Evolutionary conservation across 2,888 invertebrate species (phyloP).

Genomic region (Yponomeuta evonymella): DNA sequence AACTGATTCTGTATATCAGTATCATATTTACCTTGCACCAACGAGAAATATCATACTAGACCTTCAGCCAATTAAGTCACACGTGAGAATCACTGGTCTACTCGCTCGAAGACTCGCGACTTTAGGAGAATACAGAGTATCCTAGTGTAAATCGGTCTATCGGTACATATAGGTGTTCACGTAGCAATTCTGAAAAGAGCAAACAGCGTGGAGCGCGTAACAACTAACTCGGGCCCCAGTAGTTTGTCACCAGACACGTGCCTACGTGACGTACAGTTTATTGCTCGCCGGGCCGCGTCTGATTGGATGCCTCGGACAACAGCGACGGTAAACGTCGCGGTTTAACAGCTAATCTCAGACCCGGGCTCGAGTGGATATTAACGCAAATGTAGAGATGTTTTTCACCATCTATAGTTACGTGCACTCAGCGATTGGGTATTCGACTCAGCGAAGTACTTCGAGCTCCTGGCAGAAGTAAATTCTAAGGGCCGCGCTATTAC

Average conservation of each 20-base stretch:
- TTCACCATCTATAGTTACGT: not conserved
- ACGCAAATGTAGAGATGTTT: not conserved
- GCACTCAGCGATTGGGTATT: too few relatives aligned
- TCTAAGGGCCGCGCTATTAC: too few relatives aligned
- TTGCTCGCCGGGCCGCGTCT: slow-evolving; percentile 45
- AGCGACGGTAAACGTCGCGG: slow-evolving; percentile 5
- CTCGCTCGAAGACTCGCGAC: not conserved
- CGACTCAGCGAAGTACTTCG: too few relatives aligned
- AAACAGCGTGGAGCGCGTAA: slow-evolving; percentile 7
- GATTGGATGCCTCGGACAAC: slow-evolving; percentile 46
- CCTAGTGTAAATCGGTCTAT: not conserved
- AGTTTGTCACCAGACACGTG: slow-evolving; percentile 49
- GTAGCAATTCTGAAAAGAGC: not conserved
- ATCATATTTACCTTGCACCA: too few relatives aligned
- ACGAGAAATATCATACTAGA: not conserved
- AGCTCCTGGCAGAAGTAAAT: too few relatives aligned
- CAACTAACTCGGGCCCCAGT: slow-evolving; percentile 29
- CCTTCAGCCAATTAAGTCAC: not conserved
- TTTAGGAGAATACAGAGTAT: not conserved
- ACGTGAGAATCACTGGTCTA: not conserved
- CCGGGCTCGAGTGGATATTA: slow-evolving; percentile 5
- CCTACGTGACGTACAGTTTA: slow-evolving; percentile 58
- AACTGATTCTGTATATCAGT: too few relatives aligned
- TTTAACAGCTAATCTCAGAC: slow-evolving; percentile 11
- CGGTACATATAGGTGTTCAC: slow-evolving; percentile 27